Conservation (phyloP, 2,797 vertebrate genomes). For the Anabacerthia variegaticeps region DNA sequence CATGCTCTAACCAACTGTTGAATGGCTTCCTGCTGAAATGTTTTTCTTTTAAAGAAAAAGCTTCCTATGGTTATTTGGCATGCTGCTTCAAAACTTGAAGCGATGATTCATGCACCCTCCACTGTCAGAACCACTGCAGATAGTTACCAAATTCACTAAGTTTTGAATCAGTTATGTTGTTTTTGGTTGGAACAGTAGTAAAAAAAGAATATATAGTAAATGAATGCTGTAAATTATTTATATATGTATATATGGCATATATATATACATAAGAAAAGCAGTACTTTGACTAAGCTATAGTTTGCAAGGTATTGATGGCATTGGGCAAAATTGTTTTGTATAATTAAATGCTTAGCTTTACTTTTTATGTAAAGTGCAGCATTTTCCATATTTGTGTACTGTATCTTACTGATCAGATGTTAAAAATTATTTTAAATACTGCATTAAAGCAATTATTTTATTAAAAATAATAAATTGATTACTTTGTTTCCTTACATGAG, state of each 20-base stretch:
- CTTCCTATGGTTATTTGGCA: slow-evolving; percentile 8
- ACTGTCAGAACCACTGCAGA: slow-evolving; percentile 7
- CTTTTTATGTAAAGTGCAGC: slow-evolving; percentile 80
- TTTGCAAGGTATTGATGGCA: slow-evolving; percentile 59
- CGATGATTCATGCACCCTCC: not conserved
- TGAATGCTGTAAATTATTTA: slow-evolving; percentile 69
- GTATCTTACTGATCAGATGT: slow-evolving; percentile 75
- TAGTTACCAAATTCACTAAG: slow-evolving; percentile 8
- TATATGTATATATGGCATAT: slow-evolving; percentile 61
- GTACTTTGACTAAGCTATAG: slow-evolving; percentile 59
- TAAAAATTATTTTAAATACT: slow-evolving; percentile 79
- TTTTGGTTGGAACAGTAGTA: slow-evolving; percentile 58
- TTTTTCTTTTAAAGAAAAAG: not conserved
- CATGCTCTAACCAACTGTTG: not conserved
- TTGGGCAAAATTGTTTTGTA: slow-evolving; percentile 72
- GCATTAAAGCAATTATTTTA: slow-evolving; percentile 82
- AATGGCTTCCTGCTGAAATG: slow-evolving; percentile 34
- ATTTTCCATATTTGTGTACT: slow-evolving; percentile 75
- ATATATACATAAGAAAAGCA: slow-evolving; percentile 54
- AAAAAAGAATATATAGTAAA: slow-evolving; percentile 20
- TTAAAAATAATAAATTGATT: slow-evolving; percentile 64
- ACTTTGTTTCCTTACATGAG: slow-evolving; percentile 9
- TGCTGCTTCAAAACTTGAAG: slow-evolving; percentile 2
- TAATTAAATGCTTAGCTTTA: slow-evolving; percentile 81
- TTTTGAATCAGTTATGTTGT: slow-evolving; percentile 14